Evolutionary conservation across 1,140 invertebrate genomes (phyloP).

Genomic region (Procambarus clarkii): DNA sequence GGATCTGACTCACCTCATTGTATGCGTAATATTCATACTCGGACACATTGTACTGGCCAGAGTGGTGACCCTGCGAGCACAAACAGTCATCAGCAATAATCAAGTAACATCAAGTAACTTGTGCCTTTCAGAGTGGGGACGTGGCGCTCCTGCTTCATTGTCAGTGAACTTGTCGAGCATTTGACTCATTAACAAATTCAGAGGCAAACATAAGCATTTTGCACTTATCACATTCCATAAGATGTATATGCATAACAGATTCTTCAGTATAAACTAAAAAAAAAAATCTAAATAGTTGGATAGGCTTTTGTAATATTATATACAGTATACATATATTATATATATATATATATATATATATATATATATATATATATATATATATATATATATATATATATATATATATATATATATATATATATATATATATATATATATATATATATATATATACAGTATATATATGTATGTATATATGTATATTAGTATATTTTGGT

Average conservation of each 20-base stretch:
- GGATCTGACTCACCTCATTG: conserved; percentile 68
- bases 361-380: too few relatives aligned
- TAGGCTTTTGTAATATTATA: too few relatives aligned
- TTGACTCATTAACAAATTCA: background rate
- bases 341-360: too few relatives aligned
- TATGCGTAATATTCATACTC: conserved; percentile 72
- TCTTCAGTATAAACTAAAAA: background rate
- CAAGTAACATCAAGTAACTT: conserved; percentile 3
- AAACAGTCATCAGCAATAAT: conserved; percentile 18
- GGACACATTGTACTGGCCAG: conserved; percentile 73
- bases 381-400: background rate
- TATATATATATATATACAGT: background rate
- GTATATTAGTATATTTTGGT: background rate
- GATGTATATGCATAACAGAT: background rate
- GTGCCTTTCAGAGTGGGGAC: background rate
- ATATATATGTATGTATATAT: background rate
- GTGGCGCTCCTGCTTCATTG: background rate
- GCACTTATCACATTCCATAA: conserved; percentile 1
- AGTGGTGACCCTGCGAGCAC: conserved; percentile 67
- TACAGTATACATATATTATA: too few relatives aligned
- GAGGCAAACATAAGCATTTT: conserved; percentile 8
- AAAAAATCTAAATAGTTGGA: too few relatives aligned
- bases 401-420: background rate
- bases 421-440: too few relatives aligned
- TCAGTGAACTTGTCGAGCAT: background rate